A percentile compares a stretch with the other conserved stretches of the same genome.
phyloP scores from a whole-genome alignment of 1,140 invertebrate species.

The Pseudomyrmex cubaensis region DNA sequence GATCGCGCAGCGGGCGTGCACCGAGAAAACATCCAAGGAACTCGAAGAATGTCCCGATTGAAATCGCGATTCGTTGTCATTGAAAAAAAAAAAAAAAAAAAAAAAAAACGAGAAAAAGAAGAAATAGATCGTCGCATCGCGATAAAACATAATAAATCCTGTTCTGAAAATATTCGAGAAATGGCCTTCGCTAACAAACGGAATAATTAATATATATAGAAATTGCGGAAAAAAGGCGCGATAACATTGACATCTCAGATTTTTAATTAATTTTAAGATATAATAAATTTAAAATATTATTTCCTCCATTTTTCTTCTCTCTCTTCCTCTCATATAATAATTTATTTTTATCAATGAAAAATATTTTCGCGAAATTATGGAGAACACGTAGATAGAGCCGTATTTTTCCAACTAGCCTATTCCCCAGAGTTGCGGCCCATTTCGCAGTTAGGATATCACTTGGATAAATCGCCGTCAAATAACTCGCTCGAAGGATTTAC shows the following conservation, averaged over 20 bases:
- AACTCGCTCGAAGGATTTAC: conserved; percentile 49
- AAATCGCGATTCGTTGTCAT: no score
- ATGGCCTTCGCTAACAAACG: background rate
- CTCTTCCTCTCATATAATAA: background rate
- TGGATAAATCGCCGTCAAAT: conserved; percentile 49
- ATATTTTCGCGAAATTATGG: background rate
- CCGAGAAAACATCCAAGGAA: conserved; percentile 10
- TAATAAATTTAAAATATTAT: background rate
- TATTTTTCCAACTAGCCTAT: background rate
- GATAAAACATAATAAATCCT: background rate
- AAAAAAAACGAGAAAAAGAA: background rate
- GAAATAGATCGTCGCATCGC: background rate
- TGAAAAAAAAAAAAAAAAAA: conserved; percentile 10
- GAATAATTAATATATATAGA: background rate
- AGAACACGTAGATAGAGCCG: background rate
- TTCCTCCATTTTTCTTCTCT: background rate
- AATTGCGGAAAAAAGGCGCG: background rate
- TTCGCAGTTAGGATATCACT: conserved; percentile 16
- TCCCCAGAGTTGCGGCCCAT: background rate
- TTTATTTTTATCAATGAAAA: conserved; percentile 4
- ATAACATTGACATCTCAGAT: background rate
- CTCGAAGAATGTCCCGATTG: no score
- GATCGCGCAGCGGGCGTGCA: background rate
- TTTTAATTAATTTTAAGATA: background rate
- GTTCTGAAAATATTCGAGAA: background rate